Conservation (phyloP, 2,888 invertebrate genomes). For the Pseudanteris insignis region DNA sequence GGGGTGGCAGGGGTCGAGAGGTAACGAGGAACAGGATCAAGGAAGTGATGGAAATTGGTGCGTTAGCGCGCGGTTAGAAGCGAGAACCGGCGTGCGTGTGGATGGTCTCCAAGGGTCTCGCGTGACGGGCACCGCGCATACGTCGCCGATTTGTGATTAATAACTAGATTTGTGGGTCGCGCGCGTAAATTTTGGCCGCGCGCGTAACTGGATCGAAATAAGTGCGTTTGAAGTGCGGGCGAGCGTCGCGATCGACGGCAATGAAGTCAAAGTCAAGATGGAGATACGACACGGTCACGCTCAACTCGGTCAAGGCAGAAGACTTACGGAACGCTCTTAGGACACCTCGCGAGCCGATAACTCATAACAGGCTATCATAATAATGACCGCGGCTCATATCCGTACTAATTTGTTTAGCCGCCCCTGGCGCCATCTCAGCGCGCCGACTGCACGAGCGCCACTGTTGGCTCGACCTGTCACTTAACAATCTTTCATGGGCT, state of each 20-base stretch:
- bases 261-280: slow-evolving; percentile 65
- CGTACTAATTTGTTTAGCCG: neutral
- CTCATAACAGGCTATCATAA: slow-evolving; percentile 29
- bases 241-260: slow-evolving; percentile 48
- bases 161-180: slow-evolving; percentile 31
- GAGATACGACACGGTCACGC: slow-evolving; percentile 63
- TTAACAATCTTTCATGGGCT: too few species aligned
- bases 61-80: too few species aligned
- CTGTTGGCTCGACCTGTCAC: too few species aligned
- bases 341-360: slow-evolving; percentile 31
- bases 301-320: slow-evolving; percentile 65
- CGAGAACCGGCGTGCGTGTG: slow-evolving; percentile 9
- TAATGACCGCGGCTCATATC: slow-evolving; percentile 1
- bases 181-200: slow-evolving; percentile 30
- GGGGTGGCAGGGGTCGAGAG: too few species aligned
- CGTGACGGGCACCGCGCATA: slow-evolving; percentile 3
- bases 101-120: slow-evolving; percentile 18
- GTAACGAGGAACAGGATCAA: too few species aligned
- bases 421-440: neutral
- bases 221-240: slow-evolving; percentile 31
- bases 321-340: slow-evolving; percentile 46
- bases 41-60: too few species aligned
- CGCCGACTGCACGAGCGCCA: neutral
- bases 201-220: slow-evolving; percentile 20
- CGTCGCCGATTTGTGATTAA: slow-evolving; percentile 15